These are phyloP conservation scores for Acipenser oxyrinchus DNA, from an alignment of 2,797 vertebrate genomes.

Conservation along the genomic window DNA sequence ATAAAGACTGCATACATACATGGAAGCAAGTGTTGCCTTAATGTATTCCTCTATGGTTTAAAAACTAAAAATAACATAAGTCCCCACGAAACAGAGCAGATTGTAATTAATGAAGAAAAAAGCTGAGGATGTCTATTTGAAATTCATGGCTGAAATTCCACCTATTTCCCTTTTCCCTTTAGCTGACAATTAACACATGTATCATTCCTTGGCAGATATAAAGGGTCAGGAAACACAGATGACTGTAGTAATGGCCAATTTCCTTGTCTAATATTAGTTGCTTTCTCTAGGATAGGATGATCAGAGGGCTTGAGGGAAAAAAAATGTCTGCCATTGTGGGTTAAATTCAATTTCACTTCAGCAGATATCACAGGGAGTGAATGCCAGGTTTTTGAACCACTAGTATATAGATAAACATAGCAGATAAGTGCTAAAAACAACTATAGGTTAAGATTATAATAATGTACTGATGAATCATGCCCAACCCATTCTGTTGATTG, in stretches of 20 bases:
- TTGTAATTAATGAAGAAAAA: conserved; percentile 25
- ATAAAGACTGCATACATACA: too few relatives aligned
- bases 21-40: too few relatives aligned
- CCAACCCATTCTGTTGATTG: neutral
- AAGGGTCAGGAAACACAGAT: conserved; percentile 3
- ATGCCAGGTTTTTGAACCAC: neutral
- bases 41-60: conserved; percentile 1
- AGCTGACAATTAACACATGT: conserved; percentile 8
- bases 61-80: conserved; percentile 27
- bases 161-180: neutral
- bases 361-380: conserved; percentile 7
- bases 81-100: conserved; percentile 21
- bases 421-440: neutral
- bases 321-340: conserved; percentile 5
- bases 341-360: conserved; percentile 15
- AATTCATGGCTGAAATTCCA: conserved; percentile 19
- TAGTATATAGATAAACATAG: neutral
- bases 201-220: conserved; percentile 10
- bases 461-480: neutral
- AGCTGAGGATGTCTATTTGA: conserved; percentile 4
- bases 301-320: conserved; percentile 6
- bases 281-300: conserved; percentile 11
- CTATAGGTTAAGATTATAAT: neutral
- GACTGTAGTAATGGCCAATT: conserved; percentile 2
- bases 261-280: conserved; percentile 8